These are phyloP conservation scores for Engraulis encrasicolus DNA, from an alignment of 2,113 vertebrate genomes.

Conservation along the genomic window DNA sequence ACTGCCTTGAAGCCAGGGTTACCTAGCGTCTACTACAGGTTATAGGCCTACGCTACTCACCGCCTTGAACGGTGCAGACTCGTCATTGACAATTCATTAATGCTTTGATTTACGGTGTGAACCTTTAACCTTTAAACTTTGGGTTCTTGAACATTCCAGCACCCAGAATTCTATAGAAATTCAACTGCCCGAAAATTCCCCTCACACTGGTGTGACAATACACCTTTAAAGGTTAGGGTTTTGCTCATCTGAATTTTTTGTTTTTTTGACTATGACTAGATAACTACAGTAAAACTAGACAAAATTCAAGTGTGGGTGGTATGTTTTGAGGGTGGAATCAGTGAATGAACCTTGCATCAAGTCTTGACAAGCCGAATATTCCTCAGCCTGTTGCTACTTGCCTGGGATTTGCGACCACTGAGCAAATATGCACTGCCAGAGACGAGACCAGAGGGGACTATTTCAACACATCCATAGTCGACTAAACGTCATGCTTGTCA, in stretches of 20 bases:
- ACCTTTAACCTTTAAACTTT: too few relatives aligned
- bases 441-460: conserved; percentile 12
- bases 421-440: conserved; percentile 50
- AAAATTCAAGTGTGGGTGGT: neutral
- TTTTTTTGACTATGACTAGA: too few relatives aligned
- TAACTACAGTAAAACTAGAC: neutral
- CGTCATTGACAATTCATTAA: too few relatives aligned
- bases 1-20: neutral
- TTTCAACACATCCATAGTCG: neutral
- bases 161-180: too few relatives aligned
- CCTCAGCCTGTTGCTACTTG: neutral
- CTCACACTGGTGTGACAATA: too few relatives aligned
- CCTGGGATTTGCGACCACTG: conserved; percentile 34
- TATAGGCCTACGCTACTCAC: too few relatives aligned
- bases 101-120: too few relatives aligned
- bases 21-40: neutral
- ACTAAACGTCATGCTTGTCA: neutral
- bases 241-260: too few relatives aligned
- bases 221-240: too few relatives aligned
- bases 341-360: conserved; percentile 56
- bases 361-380: conserved; percentile 43
- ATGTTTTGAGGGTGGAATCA: conserved; percentile 21
- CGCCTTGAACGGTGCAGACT: too few relatives aligned
- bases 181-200: too few relatives aligned
- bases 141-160: too few relatives aligned